Conservation (phyloP, 2,797 vertebrate species). For the Masticophis lateralis region DNA sequence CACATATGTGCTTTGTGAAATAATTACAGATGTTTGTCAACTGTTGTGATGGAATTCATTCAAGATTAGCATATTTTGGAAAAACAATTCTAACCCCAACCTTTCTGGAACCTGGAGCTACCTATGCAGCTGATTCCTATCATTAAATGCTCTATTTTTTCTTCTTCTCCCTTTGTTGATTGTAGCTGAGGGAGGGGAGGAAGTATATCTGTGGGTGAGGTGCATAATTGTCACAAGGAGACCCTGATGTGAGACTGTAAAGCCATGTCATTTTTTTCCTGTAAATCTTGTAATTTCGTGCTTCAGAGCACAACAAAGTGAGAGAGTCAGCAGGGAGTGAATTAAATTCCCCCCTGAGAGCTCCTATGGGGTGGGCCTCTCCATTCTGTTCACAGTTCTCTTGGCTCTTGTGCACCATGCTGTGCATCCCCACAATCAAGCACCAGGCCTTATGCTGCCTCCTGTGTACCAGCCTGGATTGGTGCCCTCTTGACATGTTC, state of each 20-base stretch:
- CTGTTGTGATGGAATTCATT: neutral
- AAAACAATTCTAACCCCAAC: neutral
- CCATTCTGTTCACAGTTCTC: neutral
- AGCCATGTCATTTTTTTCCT: conserved; percentile 45
- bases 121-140: neutral
- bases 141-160: neutral
- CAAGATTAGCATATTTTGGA: neutral
- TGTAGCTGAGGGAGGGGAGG: neutral
- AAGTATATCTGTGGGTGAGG: conserved; percentile 32
- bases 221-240: conserved; percentile 31
- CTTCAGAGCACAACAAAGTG: conserved; percentile 72
- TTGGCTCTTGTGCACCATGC: conserved; percentile 10
- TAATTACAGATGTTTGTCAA: neutral
- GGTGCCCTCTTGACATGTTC: conserved; percentile 30
- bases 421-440: conserved; percentile 9
- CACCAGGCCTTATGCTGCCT: neutral
- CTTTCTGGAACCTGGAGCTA: neutral
- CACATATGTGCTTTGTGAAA: neutral
- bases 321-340: conserved; percentile 66
- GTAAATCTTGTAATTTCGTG: conserved; percentile 74
- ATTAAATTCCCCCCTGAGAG: conserved; percentile 64
- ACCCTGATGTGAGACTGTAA: conserved; percentile 42
- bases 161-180: neutral
- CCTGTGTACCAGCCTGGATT: conserved; percentile 22
- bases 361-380: conserved; percentile 5